Base-by-base conservation (phyloP, 1,140 invertebrate species). In the Drosophila asahinai region DNA sequence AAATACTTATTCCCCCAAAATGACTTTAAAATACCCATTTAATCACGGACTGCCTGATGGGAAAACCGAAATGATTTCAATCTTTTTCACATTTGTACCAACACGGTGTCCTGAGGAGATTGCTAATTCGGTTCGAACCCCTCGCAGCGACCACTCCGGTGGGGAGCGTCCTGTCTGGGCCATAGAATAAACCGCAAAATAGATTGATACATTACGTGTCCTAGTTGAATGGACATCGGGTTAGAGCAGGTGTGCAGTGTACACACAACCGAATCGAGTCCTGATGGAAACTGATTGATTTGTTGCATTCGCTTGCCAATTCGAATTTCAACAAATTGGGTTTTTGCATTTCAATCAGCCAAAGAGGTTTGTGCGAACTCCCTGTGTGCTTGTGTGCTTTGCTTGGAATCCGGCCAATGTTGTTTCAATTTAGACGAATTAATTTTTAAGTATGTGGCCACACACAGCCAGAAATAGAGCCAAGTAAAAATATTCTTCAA, bases 291-390 rank as follows among this genome's bases (percentile, higher is more conserved):
- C 64, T 87, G 83, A 87, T 86, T 83, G 80, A 86, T 89, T 83
- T 86, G 72, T 64, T 67, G 79, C 70, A 83, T 83, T 86, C 71
- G 59, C 63, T 47, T 77, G 79, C 64, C 83, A 81, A 84, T 81
- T 58, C 59, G 73, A 81, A 74, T 81, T 81, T 84, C 77, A 83
- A 78, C 84, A 89, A 83, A 87, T 87, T 87, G 80, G 64, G 45
- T 78, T 87, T 89, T 78, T 83, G 73, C 77, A 87, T 89, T 87
- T 87, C 81, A 87, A 89, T 87, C 83, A 81, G 84, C 75, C 83
- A 83, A 86, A 86, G 83, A 89, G 83, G 80, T 77, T 80, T 70
- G 58, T 49, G 77, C 68, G 55, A 71, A 55, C 63, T 60, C 43
- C 42, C 25, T 45, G 36, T 40, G 49, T 30, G n/a, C n/a, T 12